Percentiles rank a stretch among this genome's conserved stretches.
Evolutionary conservation across 2,797 vertebrate genomes (phyloP).

Genomic region (Coregonus suidteri): DNA sequence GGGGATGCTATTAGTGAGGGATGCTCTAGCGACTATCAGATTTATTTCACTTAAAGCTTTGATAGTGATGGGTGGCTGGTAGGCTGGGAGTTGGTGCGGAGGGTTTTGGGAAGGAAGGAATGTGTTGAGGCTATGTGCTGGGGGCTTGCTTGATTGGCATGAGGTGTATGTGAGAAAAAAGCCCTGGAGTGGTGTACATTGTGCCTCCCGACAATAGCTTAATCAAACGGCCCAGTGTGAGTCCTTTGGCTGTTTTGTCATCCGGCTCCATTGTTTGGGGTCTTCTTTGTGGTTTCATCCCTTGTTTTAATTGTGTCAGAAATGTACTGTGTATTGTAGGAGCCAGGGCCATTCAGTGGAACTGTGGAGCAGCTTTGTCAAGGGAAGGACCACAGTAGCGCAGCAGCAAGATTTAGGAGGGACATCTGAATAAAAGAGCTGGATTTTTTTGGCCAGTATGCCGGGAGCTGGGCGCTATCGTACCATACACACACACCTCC

Average conservation of each 20-base stretch:
- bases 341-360: conserved; percentile 72
- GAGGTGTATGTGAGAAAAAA: conserved; percentile 72
- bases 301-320: conserved; percentile 79
- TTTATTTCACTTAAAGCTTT: conserved; percentile 22
- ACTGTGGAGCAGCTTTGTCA: conserved; percentile 75
- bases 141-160: conserved; percentile 67
- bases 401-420: conserved; percentile 78
- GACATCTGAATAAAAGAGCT: conserved; percentile 70
- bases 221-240: conserved; percentile 75
- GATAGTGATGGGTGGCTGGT: conserved; percentile 25
- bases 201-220: conserved; percentile 71
- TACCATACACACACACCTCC: conserved; percentile 40
- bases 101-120: conserved; percentile 21
- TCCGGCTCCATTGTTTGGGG: conserved; percentile 76
- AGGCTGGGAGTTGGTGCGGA: conserved; percentile 25
- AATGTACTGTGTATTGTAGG: conserved; percentile 83
- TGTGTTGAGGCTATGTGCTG: conserved; percentile 46
- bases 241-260: conserved; percentile 80
- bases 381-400: conserved; percentile 70
- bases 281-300: conserved; percentile 76
- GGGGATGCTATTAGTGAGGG: neutral
- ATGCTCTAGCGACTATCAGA: conserved; percentile 1
- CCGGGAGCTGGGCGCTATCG: conserved; percentile 67
- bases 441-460: conserved; percentile 44
- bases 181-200: conserved; percentile 73